Conservation (phyloP, 2,888 invertebrate species). For the Argyra leucocephala region DNA sequence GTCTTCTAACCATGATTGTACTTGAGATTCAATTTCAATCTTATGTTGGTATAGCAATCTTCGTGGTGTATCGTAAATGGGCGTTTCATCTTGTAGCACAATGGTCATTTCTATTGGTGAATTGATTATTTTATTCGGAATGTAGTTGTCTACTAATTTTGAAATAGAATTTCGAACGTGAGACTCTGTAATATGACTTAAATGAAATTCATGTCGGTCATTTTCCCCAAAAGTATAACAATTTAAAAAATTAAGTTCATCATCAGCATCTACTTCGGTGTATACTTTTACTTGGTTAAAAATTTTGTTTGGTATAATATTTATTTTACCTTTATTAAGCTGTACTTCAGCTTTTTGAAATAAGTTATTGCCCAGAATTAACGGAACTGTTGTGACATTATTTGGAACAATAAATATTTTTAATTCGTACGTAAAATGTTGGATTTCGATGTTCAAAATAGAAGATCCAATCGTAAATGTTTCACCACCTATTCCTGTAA, state of each 20-base stretch:
- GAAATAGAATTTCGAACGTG: background rate
- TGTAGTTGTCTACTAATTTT: constrained; percentile 4
- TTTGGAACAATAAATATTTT: constrained; percentile 15
- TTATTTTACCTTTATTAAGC: background rate
- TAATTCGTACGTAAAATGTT: no score
- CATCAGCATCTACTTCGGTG: background rate
- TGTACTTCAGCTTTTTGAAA: background rate
- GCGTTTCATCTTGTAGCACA: constrained; percentile 12
- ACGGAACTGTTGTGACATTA: constrained; percentile 12
- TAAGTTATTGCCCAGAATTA: constrained; percentile 14
- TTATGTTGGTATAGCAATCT: constrained; percentile 8
- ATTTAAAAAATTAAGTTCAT: constrained; percentile 2
- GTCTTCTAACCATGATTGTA: constrained; percentile 14
- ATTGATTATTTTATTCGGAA: constrained; percentile 7
- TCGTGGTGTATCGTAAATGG: constrained; percentile 10
- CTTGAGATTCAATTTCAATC: constrained; percentile 7
- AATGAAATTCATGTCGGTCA: no score
- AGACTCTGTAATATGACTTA: constrained; percentile 12
- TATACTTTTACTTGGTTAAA: background rate
- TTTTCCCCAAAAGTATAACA: constrained; percentile 14
- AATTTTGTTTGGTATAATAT: background rate
- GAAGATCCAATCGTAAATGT: no score
- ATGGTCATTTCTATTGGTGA: constrained; percentile 15
- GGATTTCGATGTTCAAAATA: no score
- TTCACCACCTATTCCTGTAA: no score